Evolutionary conservation across 1,140 invertebrate species (phyloP).

Genomic region (Drosophila orosa): DNA sequence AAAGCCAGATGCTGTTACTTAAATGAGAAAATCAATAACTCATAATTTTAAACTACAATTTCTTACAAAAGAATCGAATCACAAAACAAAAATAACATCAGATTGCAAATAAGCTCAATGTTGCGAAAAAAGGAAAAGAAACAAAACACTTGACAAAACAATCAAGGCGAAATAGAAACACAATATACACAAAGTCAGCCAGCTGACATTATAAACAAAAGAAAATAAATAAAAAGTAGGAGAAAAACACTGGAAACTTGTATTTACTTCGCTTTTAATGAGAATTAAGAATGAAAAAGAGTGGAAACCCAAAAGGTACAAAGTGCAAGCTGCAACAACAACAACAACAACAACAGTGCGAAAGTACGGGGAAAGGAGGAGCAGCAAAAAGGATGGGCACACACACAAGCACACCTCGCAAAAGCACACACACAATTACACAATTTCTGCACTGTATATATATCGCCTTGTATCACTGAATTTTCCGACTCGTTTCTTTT

Average conservation of each 20-base stretch:
- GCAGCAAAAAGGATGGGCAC: slow-evolving; percentile 67
- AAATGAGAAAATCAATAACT: background rate
- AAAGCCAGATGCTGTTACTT: background rate
- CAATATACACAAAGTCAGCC: slow-evolving; percentile 41
- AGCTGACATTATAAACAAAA: slow-evolving; percentile 67
- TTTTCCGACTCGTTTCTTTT: slow-evolving; percentile 11
- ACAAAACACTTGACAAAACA: slow-evolving; percentile 44
- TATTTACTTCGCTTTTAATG: slow-evolving; percentile 56
- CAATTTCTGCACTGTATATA: slow-evolving; percentile 20
- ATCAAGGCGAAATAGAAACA: slow-evolving; percentile 33
- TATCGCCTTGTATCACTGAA: slow-evolving; percentile 20
- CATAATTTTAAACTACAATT: background rate
- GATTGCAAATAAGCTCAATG: slow-evolving; percentile 28
- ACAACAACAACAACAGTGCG: slow-evolving; percentile 52
- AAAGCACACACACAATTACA: slow-evolving; percentile 24
- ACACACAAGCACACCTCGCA: slow-evolving; percentile 25
- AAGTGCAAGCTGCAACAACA: slow-evolving; percentile 61
- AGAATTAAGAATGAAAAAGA: slow-evolving; percentile 49
- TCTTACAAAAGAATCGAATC: slow-evolving; percentile 24
- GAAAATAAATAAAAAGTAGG: slow-evolving; percentile 7
- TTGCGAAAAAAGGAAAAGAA: slow-evolving; percentile 25
- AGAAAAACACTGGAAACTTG: slow-evolving; percentile 36
- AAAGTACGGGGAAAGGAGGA: slow-evolving; percentile 58
- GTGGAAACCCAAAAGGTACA: slow-evolving; percentile 69
- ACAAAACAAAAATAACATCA: slow-evolving; percentile 18